Evolutionary conservation across 1,140 invertebrate species (phyloP).

Genomic region (Nymphalis io): DNA sequence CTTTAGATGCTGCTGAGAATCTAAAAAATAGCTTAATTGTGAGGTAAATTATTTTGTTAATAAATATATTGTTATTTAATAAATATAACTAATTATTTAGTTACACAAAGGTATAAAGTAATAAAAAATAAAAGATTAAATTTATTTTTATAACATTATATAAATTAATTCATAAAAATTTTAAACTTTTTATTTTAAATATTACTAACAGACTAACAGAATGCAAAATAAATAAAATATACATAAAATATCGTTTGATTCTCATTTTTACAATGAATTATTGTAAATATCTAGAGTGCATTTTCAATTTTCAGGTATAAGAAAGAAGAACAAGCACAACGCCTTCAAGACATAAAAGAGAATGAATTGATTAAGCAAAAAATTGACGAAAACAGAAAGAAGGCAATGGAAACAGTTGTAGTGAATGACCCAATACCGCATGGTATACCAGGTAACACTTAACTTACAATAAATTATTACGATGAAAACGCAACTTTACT

Average conservation of each 20-base stretch:
- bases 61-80: background rate
- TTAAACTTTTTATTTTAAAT: too few relatives aligned
- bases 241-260: too few relatives aligned
- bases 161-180: too few relatives aligned
- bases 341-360: conserved; percentile 69
- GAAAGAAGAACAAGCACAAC: conserved; percentile 61
- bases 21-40: conserved; percentile 81
- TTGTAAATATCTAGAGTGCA: background rate
- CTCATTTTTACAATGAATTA: too few relatives aligned
- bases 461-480: background rate
- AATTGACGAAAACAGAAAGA: conserved; percentile 73
- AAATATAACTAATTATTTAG: background rate
- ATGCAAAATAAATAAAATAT: too few relatives aligned
- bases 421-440: conserved; percentile 47
- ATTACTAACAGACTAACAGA: too few relatives aligned
- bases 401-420: conserved; percentile 59
- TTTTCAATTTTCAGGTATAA: conserved; percentile 47
- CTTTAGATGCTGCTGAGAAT: conserved; percentile 80
- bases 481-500: too few relatives aligned
- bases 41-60: conserved; percentile 68
- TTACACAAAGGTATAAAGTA: too few relatives aligned
- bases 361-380: conserved; percentile 73
- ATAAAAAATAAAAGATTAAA: too few relatives aligned
- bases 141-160: too few relatives aligned
- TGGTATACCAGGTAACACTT: conserved; percentile 54